These are phyloP conservation scores for Onychorhynchus coronatus DNA, from an alignment of 2,113 vertebrate genomes.

Conservation along the genomic window DNA sequence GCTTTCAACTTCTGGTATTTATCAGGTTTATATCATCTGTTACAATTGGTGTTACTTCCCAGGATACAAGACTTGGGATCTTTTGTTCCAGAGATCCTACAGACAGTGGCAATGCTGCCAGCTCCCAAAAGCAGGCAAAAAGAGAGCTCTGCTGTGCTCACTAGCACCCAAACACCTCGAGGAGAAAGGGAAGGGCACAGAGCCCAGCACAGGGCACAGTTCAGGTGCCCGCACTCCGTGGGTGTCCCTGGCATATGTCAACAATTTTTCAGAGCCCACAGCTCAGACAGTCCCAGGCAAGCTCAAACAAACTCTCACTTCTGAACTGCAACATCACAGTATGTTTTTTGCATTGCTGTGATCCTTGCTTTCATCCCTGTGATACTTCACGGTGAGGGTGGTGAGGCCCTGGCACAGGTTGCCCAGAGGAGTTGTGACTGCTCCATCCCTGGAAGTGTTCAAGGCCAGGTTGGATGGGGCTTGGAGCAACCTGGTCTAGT, in stretches of 20 bases:
- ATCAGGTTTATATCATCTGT: too few species aligned
- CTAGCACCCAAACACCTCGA: rapidly evolving
- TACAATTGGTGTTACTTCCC: not conserved
- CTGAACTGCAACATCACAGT: not conserved
- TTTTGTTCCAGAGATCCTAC: not conserved
- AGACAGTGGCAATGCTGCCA: not conserved
- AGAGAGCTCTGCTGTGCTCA: rapidly evolving
- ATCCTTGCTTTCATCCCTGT: not conserved
- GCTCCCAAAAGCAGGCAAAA: not conserved
- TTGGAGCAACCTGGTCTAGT: not conserved
- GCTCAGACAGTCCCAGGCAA: not conserved
- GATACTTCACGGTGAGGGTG: not conserved
- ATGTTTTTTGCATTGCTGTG: not conserved
- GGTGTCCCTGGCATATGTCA: not conserved
- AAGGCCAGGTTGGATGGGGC: not conserved
- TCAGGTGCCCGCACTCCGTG: not conserved
- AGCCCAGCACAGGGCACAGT: not conserved
- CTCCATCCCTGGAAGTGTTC: not conserved
- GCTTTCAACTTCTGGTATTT: not conserved
- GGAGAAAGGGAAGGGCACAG: rapidly evolving
- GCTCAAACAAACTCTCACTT: not conserved
- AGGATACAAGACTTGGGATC: not conserved
- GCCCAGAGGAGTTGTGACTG: not conserved
- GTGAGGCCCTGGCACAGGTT: not conserved
- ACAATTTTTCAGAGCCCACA: not conserved